Conservation (phyloP, 1,140 invertebrate species). For the Calephelis virginiensis region DNA sequence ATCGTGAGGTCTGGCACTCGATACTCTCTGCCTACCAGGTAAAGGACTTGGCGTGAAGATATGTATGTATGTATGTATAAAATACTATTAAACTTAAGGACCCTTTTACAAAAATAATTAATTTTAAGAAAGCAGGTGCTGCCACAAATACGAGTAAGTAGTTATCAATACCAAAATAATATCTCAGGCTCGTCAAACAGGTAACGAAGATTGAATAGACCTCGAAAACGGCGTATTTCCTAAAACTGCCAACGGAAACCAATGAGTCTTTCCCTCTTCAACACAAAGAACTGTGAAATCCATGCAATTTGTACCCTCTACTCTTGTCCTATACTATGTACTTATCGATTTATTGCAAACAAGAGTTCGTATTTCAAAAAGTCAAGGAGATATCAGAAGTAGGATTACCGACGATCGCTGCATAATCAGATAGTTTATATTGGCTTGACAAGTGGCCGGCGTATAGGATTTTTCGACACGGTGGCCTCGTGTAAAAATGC, state of each 20-base stretch:
- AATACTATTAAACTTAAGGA: too few relatives aligned
- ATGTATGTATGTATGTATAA: too few relatives aligned
- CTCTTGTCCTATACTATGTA: conserved; percentile 61
- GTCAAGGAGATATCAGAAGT: conserved; percentile 32
- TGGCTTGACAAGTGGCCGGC: conserved; percentile 32
- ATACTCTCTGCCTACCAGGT: too few relatives aligned
- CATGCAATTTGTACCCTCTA: conserved; percentile 70
- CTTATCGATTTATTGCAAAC: conserved; percentile 75
- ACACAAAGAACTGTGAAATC: conserved; percentile 73
- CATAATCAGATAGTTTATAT: conserved; percentile 35
- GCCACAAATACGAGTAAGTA: too few relatives aligned
- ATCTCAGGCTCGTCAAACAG: not conserved
- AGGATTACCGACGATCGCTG: conserved; percentile 32
- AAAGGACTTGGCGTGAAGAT: too few relatives aligned
- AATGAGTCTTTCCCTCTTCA: conserved; percentile 48
- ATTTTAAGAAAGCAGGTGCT: too few relatives aligned
- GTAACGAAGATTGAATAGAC: conserved; percentile 25
- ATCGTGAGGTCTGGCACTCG: too few relatives aligned
- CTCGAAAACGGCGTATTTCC: conserved; percentile 59
- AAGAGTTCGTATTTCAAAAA: conserved; percentile 63
- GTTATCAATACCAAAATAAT: not conserved
- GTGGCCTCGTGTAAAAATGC: conserved; percentile 65
- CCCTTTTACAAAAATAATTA: too few relatives aligned
- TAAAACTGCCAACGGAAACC: conserved; percentile 63
- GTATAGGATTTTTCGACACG: conserved; percentile 52